phyloP scores from a whole-genome alignment of 1,140 invertebrate genomes.

The Littorina saxatilis region DNA sequence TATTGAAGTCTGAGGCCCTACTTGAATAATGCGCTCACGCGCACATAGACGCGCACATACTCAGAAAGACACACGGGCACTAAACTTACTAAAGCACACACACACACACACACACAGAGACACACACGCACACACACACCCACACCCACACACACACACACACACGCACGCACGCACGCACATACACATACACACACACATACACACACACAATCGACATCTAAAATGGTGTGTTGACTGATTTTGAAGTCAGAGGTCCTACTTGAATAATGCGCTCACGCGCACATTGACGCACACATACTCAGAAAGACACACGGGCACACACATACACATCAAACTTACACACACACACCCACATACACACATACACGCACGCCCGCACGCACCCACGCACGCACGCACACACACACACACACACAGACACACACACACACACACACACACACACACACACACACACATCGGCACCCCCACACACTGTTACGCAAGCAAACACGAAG shows the following conservation, averaged over 20 bases:
- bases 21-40: no score
- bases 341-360: neutral
- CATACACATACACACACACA: constrained; percentile 4
- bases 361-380: constrained; percentile 9
- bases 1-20: no score
- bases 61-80: neutral
- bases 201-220: constrained; percentile 14
- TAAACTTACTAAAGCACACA: no score
- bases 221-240: no score
- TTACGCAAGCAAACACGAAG: no score
- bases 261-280: neutral
- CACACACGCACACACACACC: no score
- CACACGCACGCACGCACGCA: neutral
- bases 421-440: constrained; percentile 13
- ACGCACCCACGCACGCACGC: constrained; percentile 15
- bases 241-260: no score
- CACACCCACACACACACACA: neutral
- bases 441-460: constrained; percentile 2
- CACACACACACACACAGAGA: no score
- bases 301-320: constrained; percentile 2
- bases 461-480: no score
- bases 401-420: constrained; percentile 14
- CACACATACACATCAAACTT: no score
- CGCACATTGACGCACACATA: neutral
- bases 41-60: neutral